Conservation (phyloP, 1,140 invertebrate species). For the Eciton burchellii region DNA sequence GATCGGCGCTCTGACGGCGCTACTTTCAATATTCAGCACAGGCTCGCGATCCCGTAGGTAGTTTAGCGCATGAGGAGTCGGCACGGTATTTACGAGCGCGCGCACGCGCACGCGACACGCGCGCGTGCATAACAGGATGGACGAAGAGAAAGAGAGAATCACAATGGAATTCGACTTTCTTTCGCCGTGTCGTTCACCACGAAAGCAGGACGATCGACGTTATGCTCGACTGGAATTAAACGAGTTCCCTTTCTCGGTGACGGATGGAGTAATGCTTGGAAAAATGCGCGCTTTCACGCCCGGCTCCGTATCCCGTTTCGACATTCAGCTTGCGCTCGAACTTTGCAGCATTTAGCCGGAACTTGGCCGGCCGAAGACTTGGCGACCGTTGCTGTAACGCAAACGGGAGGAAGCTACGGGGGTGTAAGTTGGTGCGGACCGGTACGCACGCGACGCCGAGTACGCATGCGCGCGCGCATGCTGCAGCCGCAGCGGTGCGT, state of each 20-base stretch:
- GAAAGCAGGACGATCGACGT: background rate
- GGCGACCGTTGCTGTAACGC: conserved; percentile 65
- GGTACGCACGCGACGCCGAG: conserved; percentile 43
- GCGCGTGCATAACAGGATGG: background rate
- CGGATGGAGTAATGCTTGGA: background rate
- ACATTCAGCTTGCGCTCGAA: conserved; percentile 32
- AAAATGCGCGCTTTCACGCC: background rate
- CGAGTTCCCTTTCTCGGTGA: background rate
- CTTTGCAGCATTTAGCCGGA: background rate
- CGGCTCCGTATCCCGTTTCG: background rate
- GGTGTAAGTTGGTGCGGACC: conserved; percentile 48
- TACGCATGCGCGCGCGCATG: conserved; percentile 12
- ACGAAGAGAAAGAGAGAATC: background rate
- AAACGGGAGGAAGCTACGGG: conserved; percentile 60
- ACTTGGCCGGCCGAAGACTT: conserved; percentile 46
- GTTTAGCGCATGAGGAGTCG: background rate
- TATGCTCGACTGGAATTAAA: background rate
- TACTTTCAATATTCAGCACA: no score
- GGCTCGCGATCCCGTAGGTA: background rate
- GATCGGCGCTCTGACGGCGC: no score
- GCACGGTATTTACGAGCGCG: background rate
- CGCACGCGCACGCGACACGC: background rate
- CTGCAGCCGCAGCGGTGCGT: no score
- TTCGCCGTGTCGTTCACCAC: background rate
- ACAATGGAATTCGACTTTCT: background rate